Evolutionary conservation across 2,797 vertebrate genomes (phyloP).

Genomic region (Vultur gryphus): DNA sequence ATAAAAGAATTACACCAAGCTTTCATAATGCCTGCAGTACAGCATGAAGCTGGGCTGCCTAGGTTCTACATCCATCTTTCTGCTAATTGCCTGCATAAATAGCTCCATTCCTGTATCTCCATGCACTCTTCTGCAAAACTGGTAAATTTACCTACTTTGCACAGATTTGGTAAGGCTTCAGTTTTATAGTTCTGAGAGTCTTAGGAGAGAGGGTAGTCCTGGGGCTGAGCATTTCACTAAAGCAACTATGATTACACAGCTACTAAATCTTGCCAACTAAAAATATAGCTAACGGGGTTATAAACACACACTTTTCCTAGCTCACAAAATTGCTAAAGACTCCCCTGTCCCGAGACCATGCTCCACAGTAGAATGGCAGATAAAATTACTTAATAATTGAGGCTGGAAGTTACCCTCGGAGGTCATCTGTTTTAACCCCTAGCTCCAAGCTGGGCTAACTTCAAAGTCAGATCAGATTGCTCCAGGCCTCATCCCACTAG

Average conservation of each 20-base stretch:
- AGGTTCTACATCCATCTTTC: not conserved
- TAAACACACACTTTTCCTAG: not conserved
- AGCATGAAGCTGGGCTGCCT: not conserved
- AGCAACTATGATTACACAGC: not conserved
- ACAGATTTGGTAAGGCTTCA: not conserved
- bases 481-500: not conserved
- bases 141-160: not conserved
- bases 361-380: not conserved
- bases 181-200: not conserved
- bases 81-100: not conserved
- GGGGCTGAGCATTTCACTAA: not conserved
- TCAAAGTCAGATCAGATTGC: not conserved
- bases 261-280: not conserved
- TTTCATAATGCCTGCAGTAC: not conserved
- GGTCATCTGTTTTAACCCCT: constrained; percentile 15
- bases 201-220: not conserved
- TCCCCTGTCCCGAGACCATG: fast-evolving
- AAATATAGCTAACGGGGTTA: not conserved
- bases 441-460: not conserved
- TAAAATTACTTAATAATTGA: not conserved
- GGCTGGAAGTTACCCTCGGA: fast-evolving
- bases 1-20: not conserved
- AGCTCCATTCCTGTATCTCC: not conserved
- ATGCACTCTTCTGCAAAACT: not conserved
- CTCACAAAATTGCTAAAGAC: not conserved